Evolutionary conservation across 2,888 invertebrate species (phyloP).

Genomic region (Pseudoips prasinana): DNA sequence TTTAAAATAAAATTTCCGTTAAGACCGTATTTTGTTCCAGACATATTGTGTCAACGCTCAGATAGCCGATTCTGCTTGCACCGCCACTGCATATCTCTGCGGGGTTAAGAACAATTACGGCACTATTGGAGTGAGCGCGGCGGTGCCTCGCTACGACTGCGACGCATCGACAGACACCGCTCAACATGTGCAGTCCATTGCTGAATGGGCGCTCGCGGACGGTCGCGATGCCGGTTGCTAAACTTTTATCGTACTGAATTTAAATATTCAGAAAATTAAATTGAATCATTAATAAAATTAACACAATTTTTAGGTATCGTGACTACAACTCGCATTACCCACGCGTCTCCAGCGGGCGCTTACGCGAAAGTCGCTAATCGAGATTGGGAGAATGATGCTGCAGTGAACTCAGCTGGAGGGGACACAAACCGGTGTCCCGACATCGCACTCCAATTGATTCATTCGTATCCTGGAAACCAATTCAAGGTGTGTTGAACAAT

Average conservation of each 20-base stretch:
- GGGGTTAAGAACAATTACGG: constrained; percentile 84
- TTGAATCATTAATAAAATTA: too few species aligned
- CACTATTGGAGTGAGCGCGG: constrained; percentile 84
- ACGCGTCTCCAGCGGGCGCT: constrained; percentile 87
- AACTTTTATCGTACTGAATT: not conserved
- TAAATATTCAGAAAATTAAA: not conserved
- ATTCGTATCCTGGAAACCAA: constrained; percentile 82
- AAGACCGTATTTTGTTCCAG: constrained; percentile 36
- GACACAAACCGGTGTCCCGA: constrained; percentile 82
- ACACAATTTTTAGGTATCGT: constrained; percentile 77
- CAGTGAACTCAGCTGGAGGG: constrained; percentile 57
- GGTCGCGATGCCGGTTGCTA: constrained; percentile 56
- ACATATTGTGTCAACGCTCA: constrained; percentile 82
- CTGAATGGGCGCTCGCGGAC: constrained; percentile 83
- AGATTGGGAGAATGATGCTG: constrained; percentile 85
- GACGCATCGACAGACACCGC: constrained; percentile 67
- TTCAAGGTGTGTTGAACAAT: constrained; percentile 83
- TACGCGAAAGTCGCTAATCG: constrained; percentile 86
- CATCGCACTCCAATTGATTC: constrained; percentile 87
- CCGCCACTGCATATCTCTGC: constrained; percentile 84
- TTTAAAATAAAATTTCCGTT: too few species aligned
- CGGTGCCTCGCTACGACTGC: constrained; percentile 83
- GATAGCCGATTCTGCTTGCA: constrained; percentile 86
- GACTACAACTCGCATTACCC: constrained; percentile 89
- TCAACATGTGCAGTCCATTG: constrained; percentile 84